Base-by-base conservation (phyloP, 1,140 invertebrate genomes). In the Sesamia nonagrioides region DNA sequence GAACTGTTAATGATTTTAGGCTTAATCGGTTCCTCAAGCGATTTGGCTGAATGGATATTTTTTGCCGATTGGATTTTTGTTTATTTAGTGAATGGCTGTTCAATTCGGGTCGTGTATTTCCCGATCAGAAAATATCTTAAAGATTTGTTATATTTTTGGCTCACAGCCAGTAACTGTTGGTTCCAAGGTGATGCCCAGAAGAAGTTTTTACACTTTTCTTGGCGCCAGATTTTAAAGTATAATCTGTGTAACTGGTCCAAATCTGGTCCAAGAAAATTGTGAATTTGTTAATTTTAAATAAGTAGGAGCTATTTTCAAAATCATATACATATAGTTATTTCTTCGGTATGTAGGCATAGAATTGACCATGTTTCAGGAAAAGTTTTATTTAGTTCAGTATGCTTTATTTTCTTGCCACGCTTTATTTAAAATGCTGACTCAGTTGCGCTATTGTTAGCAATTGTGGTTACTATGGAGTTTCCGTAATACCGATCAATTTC, bases 161-260 rank as follows among this genome's bases (percentile, higher is more conserved):
- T 40, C 5, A 1, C 6, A 9, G 35, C 60, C 60, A 63, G 35
- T 2, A 40, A 33, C 18, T 56, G 54, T 56, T 27, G 8, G 42
- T 45, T 45, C 40, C 42, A 11, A 63, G 35, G 60, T 63, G 60
- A 63, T 37, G 37, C 35, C 35, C 33, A 37, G 60, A 63, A 42
- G 60, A 63, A 63, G 60, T 63, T 63, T 63, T 63, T 63, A 63
- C 60, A 42, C 60, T 63, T 63, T n/a, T 17, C n/a, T 40, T 63
- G 60, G 60, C 60, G 37, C 35, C n/a, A 40, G 60, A 40, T 63
- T 63, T 40, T 40, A 40, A 58, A 58, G 18, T 33, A 21, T 58
- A 27, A n/a, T 58, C 21, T 58, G 21, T 58, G 60, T 42, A 6
- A 63, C 60, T 40, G 6, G 7, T 13, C 3, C 18, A 13, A 4